Base-by-base conservation (phyloP, 2,888 invertebrate genomes). In the Plagodis dolabraria region DNA sequence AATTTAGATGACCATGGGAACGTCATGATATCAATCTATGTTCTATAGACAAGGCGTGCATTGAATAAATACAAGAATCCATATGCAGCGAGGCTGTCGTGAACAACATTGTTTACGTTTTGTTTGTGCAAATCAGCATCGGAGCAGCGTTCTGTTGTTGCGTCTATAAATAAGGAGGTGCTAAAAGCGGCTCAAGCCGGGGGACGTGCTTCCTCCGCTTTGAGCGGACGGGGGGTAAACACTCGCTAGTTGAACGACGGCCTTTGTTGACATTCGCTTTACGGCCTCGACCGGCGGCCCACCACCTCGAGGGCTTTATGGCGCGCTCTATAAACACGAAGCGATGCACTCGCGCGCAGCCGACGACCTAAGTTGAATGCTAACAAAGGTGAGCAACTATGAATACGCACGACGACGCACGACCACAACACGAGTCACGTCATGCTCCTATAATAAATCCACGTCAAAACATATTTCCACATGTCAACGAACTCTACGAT, bases 81-180 rank as follows among this genome's bases (percentile, higher is more conserved):
- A 63, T 54, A 67, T 66, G 43, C 12, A 12, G 43, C 43, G 43
- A 6, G 6, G 11, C 5, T 5, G 43, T 11, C 80, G 72, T 79
- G 80, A 79, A 76, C 76, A 77, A 80, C 80, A 81, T 74, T 89
- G 85, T 89, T 87, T 89, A 87, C 87, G 77, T 79, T 81, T 77
- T 75, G 69, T 80, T 85, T 86, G 87, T 89, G 91, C 92, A 90
- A 90, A 88, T 89, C 87, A 82, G 77, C 82, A 65, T 67, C 75
- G 77, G 76, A 76, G 76, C 77, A 74, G 78, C 80, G 85, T 79
- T 82, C 75, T 83, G 83, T 83, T 84, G 85, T 85, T 85, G 82
- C 80, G 77, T 90, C 89, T 91, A 91, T 89, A 92, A 92, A 91
- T 92, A 91, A 85, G 87, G 85, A 92, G 92, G 91, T 92, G 92